Conservation (phyloP, 2,888 invertebrate genomes). For the Synergus itoensis region DNA sequence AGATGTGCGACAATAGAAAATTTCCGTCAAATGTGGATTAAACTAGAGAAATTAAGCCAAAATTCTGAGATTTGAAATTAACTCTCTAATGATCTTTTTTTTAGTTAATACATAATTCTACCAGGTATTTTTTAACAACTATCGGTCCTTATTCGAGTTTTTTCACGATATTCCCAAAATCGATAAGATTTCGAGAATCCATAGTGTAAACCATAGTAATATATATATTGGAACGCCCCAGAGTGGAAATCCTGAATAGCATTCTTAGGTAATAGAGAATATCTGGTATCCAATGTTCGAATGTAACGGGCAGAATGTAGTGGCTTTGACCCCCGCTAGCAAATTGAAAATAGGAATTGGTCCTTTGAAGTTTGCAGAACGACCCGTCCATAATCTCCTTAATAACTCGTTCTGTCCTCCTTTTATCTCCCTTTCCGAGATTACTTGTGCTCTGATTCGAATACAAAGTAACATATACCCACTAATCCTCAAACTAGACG, state of each 20-base stretch:
- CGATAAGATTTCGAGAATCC: background rate
- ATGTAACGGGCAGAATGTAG: conserved; percentile 55
- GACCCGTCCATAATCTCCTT: conserved; percentile 71
- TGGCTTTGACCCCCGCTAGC: conserved; percentile 64
- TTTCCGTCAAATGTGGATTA: background rate
- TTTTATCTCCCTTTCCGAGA: conserved; percentile 44
- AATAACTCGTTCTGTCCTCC: conserved; percentile 67
- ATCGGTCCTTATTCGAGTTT: background rate
- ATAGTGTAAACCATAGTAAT: background rate
- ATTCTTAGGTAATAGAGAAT: conserved; percentile 58
- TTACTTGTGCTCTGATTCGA: conserved; percentile 37
- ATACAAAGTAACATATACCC: conserved; percentile 12
- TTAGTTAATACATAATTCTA: no score
- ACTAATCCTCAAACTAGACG: background rate
- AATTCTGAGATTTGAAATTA: no score
- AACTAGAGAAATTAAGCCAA: background rate
- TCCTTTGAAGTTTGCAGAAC: conserved; percentile 74
- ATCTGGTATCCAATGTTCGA: conserved; percentile 52
- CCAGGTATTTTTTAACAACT: no score
- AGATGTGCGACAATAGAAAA: background rate
- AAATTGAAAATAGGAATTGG: conserved; percentile 76
- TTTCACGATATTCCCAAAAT: background rate
- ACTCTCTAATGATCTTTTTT: no score
- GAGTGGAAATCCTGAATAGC: conserved; percentile 53
- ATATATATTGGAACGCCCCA: background rate